Conservation (phyloP, 2,113 vertebrate species). For the Vidua chalybeata region DNA sequence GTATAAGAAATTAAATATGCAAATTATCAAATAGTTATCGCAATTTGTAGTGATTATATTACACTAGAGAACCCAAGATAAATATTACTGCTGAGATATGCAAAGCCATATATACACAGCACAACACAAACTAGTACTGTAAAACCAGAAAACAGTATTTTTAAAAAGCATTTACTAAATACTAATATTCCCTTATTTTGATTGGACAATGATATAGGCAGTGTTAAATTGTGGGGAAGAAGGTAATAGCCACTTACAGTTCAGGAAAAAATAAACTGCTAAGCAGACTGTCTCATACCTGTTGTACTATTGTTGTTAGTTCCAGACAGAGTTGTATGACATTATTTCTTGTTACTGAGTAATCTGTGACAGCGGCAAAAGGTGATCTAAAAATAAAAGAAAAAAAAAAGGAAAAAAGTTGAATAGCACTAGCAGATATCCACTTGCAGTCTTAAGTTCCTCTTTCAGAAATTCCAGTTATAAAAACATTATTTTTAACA, state of each 20-base stretch:
- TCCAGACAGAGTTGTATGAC: slow-evolving; percentile 99
- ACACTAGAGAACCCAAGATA: not conserved
- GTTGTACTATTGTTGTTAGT: slow-evolving; percentile 96
- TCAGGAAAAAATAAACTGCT: not conserved
- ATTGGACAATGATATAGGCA: not conserved
- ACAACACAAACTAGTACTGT: not conserved
- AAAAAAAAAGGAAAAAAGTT: not conserved
- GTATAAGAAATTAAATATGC: not conserved
- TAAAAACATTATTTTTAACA: not conserved
- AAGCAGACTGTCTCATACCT: slow-evolving; percentile 78
- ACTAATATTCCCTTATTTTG: not conserved
- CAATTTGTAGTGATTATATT: not conserved
- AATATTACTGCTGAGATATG: not conserved
- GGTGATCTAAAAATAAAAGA: slow-evolving; percentile 86
- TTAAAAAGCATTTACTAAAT: not conserved
- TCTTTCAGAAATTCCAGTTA: not conserved
- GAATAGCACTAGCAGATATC: not conserved
- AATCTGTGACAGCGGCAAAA: slow-evolving; percentile 97
- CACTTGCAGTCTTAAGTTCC: not conserved
- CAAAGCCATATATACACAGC: not conserved
- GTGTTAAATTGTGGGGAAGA: not conserved
- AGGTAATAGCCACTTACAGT: not conserved
- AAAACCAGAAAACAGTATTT: not conserved
- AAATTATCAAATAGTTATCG: not conserved
- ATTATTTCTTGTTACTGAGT: slow-evolving; percentile 97